A percentile compares a stretch with the other conserved stretches of the same genome.
phyloP scores from a whole-genome alignment of 2,888 invertebrate species.

The Tiliacea citrago region DNA sequence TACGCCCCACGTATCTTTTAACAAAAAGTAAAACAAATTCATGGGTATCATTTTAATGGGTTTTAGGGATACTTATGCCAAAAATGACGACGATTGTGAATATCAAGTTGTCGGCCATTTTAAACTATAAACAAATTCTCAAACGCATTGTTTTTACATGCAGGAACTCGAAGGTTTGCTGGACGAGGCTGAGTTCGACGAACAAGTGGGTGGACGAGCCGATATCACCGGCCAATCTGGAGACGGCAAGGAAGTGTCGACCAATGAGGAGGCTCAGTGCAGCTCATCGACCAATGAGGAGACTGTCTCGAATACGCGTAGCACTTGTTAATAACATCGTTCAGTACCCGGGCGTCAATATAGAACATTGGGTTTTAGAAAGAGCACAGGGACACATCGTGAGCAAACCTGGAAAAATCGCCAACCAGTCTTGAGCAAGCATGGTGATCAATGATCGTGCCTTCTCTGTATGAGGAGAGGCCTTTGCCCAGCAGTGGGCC shows the following conservation, averaged over 20 bases:
- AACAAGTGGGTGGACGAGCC: not conserved
- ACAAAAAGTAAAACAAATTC: no score
- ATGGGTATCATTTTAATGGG: not conserved
- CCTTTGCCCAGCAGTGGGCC: not conserved
- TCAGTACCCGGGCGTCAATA: not conserved
- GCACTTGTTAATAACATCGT: not conserved
- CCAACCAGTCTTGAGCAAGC: not conserved
- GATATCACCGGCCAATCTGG: not conserved
- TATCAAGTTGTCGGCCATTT: not conserved
- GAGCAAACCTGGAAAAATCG: not conserved
- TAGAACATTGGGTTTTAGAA: not conserved
- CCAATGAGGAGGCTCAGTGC: not conserved
- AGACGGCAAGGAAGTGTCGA: not conserved
- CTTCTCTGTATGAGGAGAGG: not conserved
- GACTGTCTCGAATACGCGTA: not conserved
- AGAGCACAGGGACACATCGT: not conserved
- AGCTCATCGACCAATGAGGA: conserved; percentile 2
- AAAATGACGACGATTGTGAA: not conserved
- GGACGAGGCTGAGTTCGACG: conserved; percentile 14
- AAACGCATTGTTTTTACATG: not conserved
- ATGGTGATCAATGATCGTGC: not conserved
- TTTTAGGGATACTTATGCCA: not conserved
- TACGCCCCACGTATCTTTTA: no score
- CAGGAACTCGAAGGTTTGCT: conserved; percentile 31
- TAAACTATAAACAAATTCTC: not conserved